Conservation (phyloP, 2,888 invertebrate genomes). For the Oeneis ivallda region DNA sequence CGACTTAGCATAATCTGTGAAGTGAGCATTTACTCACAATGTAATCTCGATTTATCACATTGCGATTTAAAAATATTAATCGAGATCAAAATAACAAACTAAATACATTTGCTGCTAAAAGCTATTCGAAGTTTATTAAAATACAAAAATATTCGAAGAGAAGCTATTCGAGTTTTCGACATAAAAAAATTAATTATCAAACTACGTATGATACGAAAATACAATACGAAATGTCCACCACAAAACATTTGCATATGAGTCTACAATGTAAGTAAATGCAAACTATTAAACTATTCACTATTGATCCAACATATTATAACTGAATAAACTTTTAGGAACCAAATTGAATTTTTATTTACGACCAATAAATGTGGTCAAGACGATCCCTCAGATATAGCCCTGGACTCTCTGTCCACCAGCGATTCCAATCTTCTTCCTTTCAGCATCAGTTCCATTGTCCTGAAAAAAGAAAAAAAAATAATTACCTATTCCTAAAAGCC, state of each 20-base stretch:
- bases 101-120: not conserved
- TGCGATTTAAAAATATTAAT: not conserved
- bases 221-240: not conserved
- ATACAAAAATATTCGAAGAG: not conserved
- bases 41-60: not conserved
- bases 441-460: conserved; percentile 59
- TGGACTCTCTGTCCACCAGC: conserved; percentile 47
- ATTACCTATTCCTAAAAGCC: not conserved
- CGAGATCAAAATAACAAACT: not conserved
- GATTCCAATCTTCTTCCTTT: conserved; percentile 55
- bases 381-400: conserved; percentile 1
- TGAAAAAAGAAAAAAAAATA: conserved; percentile 44
- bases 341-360: conserved; percentile 10
- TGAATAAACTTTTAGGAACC: conserved; percentile 24
- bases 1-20: conserved; percentile 18
- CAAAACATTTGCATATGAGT: not conserved
- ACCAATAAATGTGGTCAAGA: not conserved
- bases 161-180: conserved; percentile 7
- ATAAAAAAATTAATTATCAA: not conserved
- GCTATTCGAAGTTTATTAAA: conserved; percentile 2
- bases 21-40: conserved; percentile 21
- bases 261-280: conserved; percentile 16
- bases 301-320: conserved; percentile 8
- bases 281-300: conserved; percentile 8
- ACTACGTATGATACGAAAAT: no score